These are phyloP conservation scores for Acanthosoma haemorrhoidale DNA, from an alignment of 2,888 invertebrate species.

Conservation along the genomic window DNA sequence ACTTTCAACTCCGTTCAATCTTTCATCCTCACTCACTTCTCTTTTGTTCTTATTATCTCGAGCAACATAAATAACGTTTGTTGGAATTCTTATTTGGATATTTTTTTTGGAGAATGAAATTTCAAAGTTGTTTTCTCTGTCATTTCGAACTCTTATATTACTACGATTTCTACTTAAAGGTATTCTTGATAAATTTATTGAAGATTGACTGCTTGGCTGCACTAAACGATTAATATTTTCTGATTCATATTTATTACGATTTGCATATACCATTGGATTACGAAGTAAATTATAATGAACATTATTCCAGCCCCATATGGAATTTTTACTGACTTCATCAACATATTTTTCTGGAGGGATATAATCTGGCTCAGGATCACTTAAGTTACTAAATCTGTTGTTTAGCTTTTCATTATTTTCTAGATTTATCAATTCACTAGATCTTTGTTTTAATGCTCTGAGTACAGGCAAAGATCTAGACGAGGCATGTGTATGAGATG, in stretches of 20 bases:
- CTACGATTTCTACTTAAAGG: too few species aligned
- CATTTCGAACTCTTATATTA: too few species aligned
- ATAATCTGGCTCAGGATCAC: background rate
- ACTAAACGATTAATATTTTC: too few species aligned
- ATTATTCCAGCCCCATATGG: too few species aligned
- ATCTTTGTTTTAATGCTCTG: background rate
- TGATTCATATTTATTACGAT: too few species aligned
- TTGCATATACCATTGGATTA: too few species aligned
- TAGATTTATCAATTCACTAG: background rate
- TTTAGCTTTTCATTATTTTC: background rate
- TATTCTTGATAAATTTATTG: too few species aligned
- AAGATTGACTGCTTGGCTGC: too few species aligned
- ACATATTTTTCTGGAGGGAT: background rate
- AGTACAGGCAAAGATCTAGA: background rate
- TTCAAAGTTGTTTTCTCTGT: background rate
- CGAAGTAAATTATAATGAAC: too few species aligned
- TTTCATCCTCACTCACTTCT: background rate
- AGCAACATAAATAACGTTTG: background rate
- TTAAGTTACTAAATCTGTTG: too few species aligned
- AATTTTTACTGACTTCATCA: too few species aligned
- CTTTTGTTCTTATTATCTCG: background rate
- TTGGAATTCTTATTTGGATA: slow-evolving; percentile 9
- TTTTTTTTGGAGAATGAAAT: background rate
- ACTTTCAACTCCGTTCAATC: too few species aligned
- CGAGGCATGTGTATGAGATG: background rate